Evolutionary conservation across 2,888 invertebrate species (phyloP), one percentile per base, ranked within the genome.

Genomic region (Hirtodrosophila histrioides): DNA sequence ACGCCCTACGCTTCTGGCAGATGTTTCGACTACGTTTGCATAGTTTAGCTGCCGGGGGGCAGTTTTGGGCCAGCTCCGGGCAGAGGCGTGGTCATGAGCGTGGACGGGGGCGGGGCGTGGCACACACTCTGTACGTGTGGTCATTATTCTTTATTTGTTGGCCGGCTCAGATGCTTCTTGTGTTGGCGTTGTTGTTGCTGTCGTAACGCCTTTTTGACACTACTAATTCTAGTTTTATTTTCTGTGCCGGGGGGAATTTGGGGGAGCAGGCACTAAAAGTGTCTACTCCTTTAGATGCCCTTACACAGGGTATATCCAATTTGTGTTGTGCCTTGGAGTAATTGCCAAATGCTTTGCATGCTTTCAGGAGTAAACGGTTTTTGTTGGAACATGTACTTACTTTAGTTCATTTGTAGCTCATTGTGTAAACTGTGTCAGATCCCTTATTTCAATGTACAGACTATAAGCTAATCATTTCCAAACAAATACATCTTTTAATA

Each of bases 191-290:
- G 55, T 55, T 70, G 69, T 56, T 75, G 56, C 65, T 75, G 65
- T 78, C 74, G 72, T 75, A 77, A 86, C 80, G 81, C 82, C 78
- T 80, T 83, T 85, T 79, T 86, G 84, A 86, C 88, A 84, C 88
- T 84, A 88, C 84, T 85, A 85, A 88, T 88, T 85, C 84, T 73
- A 79, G 88, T 84, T 84, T 86, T 84, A 86, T 86, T 86, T 79
- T 63, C 51, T 41, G 29, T 51, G 45, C 29, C n/a, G 37, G 35
- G 12, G 17, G 74, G 39, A 55, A 17, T n/a, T 37, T 39, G 57
- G 24, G 37, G 11, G 3, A 37, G 33, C 33, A 55, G 31, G 61
- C 49, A 24, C 68, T 58, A 53, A 75, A 71, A 67, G 8, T 61
- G 61, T 65, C 49, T 69, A 77, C 78, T 72, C 62, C 50, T 69